A percentile compares a stretch with the other conserved stretches of the same genome.
phyloP scores from a whole-genome alignment of 1,140 invertebrate species.

The Tachypleus tridentatus region DNA sequence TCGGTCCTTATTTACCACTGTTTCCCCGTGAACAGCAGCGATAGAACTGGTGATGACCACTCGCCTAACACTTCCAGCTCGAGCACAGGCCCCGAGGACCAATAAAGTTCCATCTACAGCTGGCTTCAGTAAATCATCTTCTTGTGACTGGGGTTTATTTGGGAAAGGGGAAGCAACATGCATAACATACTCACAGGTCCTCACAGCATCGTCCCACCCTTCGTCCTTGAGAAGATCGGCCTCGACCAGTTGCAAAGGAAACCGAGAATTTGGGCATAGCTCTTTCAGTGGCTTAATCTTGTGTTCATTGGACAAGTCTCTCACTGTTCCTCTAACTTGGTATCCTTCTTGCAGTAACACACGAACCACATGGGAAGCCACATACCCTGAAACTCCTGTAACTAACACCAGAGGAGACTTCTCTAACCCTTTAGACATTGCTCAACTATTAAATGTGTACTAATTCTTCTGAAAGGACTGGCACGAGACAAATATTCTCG shows the following conservation, averaged over 20 bases:
- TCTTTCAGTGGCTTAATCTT: conserved; percentile 33
- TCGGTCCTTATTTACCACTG: conserved; percentile 29
- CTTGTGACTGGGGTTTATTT: conserved; percentile 23
- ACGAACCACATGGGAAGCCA: conserved; percentile 42
- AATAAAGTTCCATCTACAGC: conserved; percentile 45
- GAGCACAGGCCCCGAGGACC: conserved; percentile 41
- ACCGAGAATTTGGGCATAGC: conserved; percentile 34
- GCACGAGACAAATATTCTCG: no score
- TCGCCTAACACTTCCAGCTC: conserved; percentile 37
- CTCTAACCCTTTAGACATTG: no score
- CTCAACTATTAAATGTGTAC: no score
- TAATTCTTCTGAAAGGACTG: no score
- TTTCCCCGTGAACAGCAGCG: conserved; percentile 38
- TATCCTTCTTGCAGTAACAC: conserved; percentile 40
- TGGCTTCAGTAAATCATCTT: conserved; percentile 40
- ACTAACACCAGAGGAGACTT: conserved; percentile 36
- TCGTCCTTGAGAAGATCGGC: conserved; percentile 35
- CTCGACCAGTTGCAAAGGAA: conserved; percentile 39
- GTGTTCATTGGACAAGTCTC: conserved; percentile 37
- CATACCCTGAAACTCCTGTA: conserved; percentile 44
- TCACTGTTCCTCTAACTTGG: conserved; percentile 41
- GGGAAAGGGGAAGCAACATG: conserved; percentile 48
- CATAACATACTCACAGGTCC: conserved; percentile 41
- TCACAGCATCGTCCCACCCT: conserved; percentile 38
- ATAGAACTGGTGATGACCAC: conserved; percentile 46